Conservation (phyloP, 2,888 invertebrate species). For the Tortrix viridana region DNA sequence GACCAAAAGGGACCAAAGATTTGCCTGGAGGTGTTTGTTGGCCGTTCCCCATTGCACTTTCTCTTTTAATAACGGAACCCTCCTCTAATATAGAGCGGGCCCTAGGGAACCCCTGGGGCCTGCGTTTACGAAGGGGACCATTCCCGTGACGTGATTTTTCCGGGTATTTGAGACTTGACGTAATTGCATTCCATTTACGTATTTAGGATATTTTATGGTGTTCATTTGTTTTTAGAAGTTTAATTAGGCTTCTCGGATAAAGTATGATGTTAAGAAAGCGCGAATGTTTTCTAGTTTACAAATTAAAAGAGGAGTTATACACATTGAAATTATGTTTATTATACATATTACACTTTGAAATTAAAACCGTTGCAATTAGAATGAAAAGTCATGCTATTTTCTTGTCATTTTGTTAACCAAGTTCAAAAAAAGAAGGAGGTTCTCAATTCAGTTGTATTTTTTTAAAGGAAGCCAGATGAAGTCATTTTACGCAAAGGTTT, state of each 20-base stretch:
- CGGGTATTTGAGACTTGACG: slow-evolving; percentile 55
- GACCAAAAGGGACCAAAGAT: slow-evolving; percentile 50
- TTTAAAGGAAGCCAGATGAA: too few species aligned
- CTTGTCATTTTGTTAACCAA: too few species aligned
- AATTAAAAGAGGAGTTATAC: too few species aligned
- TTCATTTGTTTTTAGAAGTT: slow-evolving; percentile 29
- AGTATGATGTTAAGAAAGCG: background rate
- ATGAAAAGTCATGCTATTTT: too few species aligned
- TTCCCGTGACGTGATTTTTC: slow-evolving; percentile 69
- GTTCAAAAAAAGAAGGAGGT: too few species aligned
- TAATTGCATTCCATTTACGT: slow-evolving; percentile 66
- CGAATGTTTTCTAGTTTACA: background rate
- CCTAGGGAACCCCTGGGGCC: slow-evolving; percentile 61
- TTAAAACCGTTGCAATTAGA: too few species aligned
- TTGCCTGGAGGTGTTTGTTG: slow-evolving; percentile 67
- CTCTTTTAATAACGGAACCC: slow-evolving; percentile 75
- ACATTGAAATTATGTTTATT: too few species aligned
- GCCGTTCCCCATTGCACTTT: slow-evolving; percentile 58
- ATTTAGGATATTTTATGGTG: slow-evolving; percentile 46
- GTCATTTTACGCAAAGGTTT: too few species aligned
- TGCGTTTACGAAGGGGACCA: slow-evolving; percentile 59
- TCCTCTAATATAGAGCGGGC: slow-evolving; percentile 75
- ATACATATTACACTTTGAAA: too few species aligned
- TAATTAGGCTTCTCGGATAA: slow-evolving; percentile 17
- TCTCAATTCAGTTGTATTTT: too few species aligned